These are phyloP conservation scores for Sarotherodon lohbergeri DNA, from an alignment of 2,113 vertebrate genomes.

Conservation along the genomic window DNA sequence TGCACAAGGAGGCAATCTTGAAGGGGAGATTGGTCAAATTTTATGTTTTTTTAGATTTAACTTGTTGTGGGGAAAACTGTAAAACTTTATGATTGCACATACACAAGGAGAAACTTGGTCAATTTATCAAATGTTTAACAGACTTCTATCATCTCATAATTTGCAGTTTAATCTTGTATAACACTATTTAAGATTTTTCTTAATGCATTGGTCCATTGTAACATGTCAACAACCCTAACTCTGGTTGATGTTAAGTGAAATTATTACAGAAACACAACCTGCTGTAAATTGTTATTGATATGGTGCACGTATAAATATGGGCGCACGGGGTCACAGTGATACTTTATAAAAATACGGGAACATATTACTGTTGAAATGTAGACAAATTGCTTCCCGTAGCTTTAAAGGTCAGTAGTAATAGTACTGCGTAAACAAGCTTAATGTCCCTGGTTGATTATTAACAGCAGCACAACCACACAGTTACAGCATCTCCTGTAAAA, in stretches of 20 bases:
- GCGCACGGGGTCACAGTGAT: neutral
- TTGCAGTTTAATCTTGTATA: neutral
- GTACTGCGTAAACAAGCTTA: neutral
- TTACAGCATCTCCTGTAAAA: conserved; percentile 21
- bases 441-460: conserved; percentile 2
- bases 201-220: neutral
- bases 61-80: neutral
- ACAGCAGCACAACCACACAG: neutral
- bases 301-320: neutral
- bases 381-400: neutral
- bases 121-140: neutral
- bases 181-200: neutral
- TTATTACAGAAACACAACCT: neutral
- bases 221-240: neutral
- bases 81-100: neutral
- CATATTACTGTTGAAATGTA: neutral
- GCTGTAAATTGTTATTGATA: neutral
- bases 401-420: conserved; percentile 40
- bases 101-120: neutral
- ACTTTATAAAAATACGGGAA: neutral
- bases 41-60: neutral
- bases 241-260: neutral
- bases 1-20: neutral
- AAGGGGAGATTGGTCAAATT: neutral
- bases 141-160: neutral